Base-by-base conservation (phyloP, 2,797 vertebrate genomes). In the Alcedo quadribrachys region DNA sequence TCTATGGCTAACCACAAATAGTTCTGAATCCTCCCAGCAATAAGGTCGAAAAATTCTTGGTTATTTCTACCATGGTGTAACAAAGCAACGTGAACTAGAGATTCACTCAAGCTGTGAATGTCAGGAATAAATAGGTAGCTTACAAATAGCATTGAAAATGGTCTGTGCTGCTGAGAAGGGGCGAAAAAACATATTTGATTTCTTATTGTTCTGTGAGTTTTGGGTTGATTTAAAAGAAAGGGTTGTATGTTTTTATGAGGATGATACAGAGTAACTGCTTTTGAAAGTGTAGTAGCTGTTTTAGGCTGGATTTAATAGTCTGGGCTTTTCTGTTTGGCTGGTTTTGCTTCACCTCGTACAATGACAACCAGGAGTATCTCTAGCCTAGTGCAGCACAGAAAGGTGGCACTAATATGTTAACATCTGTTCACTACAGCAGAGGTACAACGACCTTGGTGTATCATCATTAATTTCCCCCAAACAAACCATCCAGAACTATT, bases 401-500 rank as follows among this genome's bases (percentile, higher is more conserved):
- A 20, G n/a, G 82, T 88, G 96, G 80, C 84, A 57, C 69, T 93
- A 93, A 96, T 90, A 76, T 91, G 94, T 62, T 95, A 95, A 78
- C 96, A 97, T 92, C 96, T 96, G 96, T 27, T 96, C 75, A 4
- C 48, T 90, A 19, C 95, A 90, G 93, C 80, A 67, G 75, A 92
- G 61, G 70, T 35, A 37, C 92, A 20, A 19, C 4, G 91, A 96
- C 96, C 96, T 97, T 96, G 96, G 80, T 91, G 86, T 91, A 87
- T 95, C 96, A 90, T 95, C 96, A 96, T 97, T 95, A 95, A 96
- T 96, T 96, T 91, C 94, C 94, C 84, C 61, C n/a, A 95, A 96
- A 87, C 89, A 96, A 97, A 91, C 94, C 96, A 96, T 78, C 96
- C 95, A 95, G 89, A 97, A 96, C 94, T 80, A 65, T 33, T 67